Conservation (phyloP, 23 tunicate species). For the Styela plicata region DNA sequence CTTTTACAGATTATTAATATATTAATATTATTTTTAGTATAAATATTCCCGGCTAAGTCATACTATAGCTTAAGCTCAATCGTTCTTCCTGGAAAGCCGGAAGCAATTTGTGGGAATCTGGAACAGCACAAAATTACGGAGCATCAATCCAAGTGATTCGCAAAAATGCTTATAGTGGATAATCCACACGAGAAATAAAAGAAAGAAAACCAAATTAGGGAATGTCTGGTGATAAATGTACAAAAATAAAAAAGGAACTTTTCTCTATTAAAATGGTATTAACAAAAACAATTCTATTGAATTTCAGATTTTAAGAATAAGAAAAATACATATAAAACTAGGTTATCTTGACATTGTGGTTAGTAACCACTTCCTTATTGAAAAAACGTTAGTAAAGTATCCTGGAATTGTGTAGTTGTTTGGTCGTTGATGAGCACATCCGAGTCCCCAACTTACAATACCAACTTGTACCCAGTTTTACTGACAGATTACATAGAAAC, state of each 20-base stretch:
- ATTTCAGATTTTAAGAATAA: too few species aligned
- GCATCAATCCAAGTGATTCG: too few species aligned
- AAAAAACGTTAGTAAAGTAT: neutral
- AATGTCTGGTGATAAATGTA: neutral
- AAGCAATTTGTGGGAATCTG: neutral
- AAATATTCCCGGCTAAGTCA: neutral
- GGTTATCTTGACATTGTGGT: neutral
- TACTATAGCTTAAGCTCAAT: too few species aligned
- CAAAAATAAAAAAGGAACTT: neutral
- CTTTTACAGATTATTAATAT: too few species aligned
- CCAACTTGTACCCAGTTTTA: slow-evolving; percentile 2
- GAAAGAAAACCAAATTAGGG: neutral
- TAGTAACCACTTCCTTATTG: neutral
- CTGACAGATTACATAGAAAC: too few species aligned
- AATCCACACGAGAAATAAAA: neutral
- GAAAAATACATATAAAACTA: neutral
- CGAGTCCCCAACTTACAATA: slow-evolving; percentile 8
- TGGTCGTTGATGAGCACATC: neutral
- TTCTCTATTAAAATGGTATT: too few species aligned
- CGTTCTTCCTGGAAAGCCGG: neutral
- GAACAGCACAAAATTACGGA: too few species aligned
- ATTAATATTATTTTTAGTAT: too few species aligned
- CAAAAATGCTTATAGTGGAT: too few species aligned
- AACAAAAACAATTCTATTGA: neutral
- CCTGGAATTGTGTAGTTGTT: neutral